Base-by-base conservation (phyloP, 1,140 invertebrate genomes). In the Drosophila tani region DNA sequence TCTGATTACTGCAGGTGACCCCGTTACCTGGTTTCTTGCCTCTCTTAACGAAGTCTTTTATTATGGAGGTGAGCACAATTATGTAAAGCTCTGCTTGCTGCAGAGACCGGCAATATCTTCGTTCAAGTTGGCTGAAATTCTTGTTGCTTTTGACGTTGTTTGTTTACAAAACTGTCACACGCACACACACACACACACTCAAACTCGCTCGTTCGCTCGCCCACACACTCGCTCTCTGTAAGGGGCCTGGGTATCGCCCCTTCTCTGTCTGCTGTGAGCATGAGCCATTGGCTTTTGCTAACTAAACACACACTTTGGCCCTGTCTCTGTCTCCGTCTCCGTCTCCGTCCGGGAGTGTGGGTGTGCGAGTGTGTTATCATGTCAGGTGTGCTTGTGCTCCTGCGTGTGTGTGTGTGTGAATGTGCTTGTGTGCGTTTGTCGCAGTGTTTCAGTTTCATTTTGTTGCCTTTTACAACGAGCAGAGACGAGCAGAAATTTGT, bases 251-350 rank as follows among this genome's bases (percentile, higher is more conserved):
- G 19, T 64, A 49, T 57, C 27, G 14, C 53, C 46, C 40, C 60
- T 12, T 45, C 35, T 49, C 50, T 78, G n/a, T 21, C 29, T 50
- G n/a, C 38, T 35, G 11, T 41, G 38, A 63, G 66, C 62, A 84
- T 43, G 79, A 80, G 78, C 75, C 75, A 83, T 86, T 86, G 79
- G 76, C 80, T 69, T 86, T 86, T 88, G 57, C 84, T 80, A 83
- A 86, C 82, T 83, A 87, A 86, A 79, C 82, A 83, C 71, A 83
- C 71, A 57, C 66, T 67, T 79, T 67, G 53, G 19, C 8, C 24
- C 35, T 56, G 53, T 38, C 53, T 40, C 35, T 40, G 17, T 35
- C 51, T 38, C 50, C n/a, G 27, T 24, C 45, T 47, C 45, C 14
- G 66, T 68, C 41, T 29, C 46, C 29, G 40, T 45, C n/a, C 17